Conservation (phyloP, 2,113 vertebrate species). For the Siniperca chuatsi region DNA sequence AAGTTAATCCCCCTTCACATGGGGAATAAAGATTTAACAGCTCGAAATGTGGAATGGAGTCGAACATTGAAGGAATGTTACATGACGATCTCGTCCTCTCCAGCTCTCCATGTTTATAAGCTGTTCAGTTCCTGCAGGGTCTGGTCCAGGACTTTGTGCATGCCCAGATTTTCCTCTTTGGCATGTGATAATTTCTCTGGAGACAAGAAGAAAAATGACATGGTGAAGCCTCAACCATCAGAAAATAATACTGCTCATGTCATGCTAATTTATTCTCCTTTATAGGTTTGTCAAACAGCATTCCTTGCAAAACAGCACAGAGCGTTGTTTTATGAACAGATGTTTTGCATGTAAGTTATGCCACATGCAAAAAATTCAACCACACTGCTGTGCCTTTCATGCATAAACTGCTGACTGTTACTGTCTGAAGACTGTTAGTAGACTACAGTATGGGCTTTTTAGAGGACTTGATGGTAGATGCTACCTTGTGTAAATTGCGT, state of each 20-base stretch:
- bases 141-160: constrained; percentile 96
- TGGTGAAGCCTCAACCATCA: constrained; percentile 21
- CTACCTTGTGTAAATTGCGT: background rate
- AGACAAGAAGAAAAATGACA: constrained; percentile 48
- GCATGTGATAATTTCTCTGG: constrained; percentile 92
- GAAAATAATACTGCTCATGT: background rate
- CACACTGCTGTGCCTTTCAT: constrained; percentile 55
- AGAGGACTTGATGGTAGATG: background rate
- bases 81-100: constrained; percentile 67
- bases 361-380: constrained; percentile 73
- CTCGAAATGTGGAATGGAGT: constrained; percentile 77
- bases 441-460: background rate
- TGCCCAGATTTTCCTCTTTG: constrained; percentile 93
- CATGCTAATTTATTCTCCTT: constrained; percentile 19
- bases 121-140: constrained; percentile 95
- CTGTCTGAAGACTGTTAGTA: constrained; percentile 37
- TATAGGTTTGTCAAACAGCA: constrained; percentile 14
- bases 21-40: constrained; percentile 74
- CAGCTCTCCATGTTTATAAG: constrained; percentile 86
- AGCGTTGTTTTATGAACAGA: constrained; percentile 41
- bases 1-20: constrained; percentile 74
- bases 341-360: constrained; percentile 72
- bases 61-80: constrained; percentile 82
- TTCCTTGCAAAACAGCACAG: constrained; percentile 1
- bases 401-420: constrained; percentile 47